Evolutionary conservation across 2,797 vertebrate genomes (phyloP).

Genomic region (Danionella dracula): DNA sequence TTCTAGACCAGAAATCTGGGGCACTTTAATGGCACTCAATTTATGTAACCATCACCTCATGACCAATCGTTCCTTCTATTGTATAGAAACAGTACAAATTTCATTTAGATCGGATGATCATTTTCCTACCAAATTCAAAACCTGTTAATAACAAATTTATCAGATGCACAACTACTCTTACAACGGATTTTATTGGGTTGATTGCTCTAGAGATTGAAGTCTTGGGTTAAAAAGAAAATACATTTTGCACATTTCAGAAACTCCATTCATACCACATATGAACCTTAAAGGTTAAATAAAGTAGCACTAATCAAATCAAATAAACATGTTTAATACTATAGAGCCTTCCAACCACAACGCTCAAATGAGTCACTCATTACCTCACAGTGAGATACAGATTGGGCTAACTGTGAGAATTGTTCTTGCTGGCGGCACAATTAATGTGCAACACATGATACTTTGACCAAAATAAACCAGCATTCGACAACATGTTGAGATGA

Average conservation of each 20-base stretch:
- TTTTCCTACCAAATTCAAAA: too few relatives aligned
- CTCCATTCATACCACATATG: too few relatives aligned
- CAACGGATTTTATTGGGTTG: too few relatives aligned
- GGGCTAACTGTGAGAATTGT: constrained; percentile 37
- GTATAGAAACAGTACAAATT: constrained; percentile 9
- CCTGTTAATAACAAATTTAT: too few relatives aligned
- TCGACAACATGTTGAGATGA: constrained; percentile 16
- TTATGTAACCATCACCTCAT: constrained; percentile 40
- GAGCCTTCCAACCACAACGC: background rate
- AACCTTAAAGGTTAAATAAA: too few relatives aligned
- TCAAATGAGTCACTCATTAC: constrained; percentile 3
- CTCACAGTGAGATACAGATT: constrained; percentile 27
- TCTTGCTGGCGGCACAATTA: constrained; percentile 18
- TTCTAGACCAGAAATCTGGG: constrained; percentile 83
- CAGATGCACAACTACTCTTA: too few relatives aligned
- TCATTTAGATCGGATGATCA: constrained; percentile 16
- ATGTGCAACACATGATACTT: constrained; percentile 27
- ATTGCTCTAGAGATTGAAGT: too few relatives aligned
- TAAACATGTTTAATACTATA: background rate
- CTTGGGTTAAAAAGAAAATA: too few relatives aligned
- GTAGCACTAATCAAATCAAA: too few relatives aligned
- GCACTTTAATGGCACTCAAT: constrained; percentile 69
- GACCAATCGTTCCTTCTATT: background rate
- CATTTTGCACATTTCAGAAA: too few relatives aligned
- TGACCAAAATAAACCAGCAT: constrained; percentile 33